Percentiles rank a stretch among this genome's conserved stretches.
phyloP scores from a whole-genome alignment of 2,888 invertebrate genomes.

The Amorpha juglandis region DNA sequence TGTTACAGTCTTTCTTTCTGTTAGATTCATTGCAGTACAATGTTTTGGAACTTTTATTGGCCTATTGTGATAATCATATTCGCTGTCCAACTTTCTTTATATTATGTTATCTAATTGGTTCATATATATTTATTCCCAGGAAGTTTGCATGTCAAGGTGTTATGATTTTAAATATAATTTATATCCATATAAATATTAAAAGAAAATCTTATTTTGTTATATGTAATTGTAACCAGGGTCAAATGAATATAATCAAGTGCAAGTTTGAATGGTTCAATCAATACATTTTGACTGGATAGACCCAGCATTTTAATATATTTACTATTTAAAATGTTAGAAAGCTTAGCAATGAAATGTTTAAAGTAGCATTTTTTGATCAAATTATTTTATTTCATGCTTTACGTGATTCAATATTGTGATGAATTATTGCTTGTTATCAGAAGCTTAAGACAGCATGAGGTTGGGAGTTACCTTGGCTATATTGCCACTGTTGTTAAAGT shows the following conservation, averaged over 20 bases:
- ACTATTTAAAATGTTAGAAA: constrained; percentile 78
- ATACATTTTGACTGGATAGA: constrained; percentile 65
- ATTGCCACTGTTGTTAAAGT: constrained; percentile 74
- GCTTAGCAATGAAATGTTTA: constrained; percentile 78
- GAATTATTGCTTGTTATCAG: constrained; percentile 69
- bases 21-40: constrained; percentile 3
- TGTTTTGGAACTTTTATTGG: constrained; percentile 13
- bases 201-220: constrained; percentile 20
- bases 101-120: neutral
- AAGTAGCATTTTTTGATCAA: constrained; percentile 80
- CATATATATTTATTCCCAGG: neutral
- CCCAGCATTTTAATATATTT: constrained; percentile 81
- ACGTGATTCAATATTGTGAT: constrained; percentile 75
- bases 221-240: neutral
- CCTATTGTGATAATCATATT: constrained; percentile 8
- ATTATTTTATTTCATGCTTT: constrained; percentile 79
- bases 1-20: neutral
- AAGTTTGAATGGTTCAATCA: constrained; percentile 69
- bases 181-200: constrained; percentile 15
- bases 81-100: constrained; percentile 2
- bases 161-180: constrained; percentile 6
- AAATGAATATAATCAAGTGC: constrained; percentile 54
- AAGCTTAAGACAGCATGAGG: constrained; percentile 62
- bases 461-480: constrained; percentile 68
- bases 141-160: constrained; percentile 9